These are phyloP conservation scores for Hololepta plana DNA, from an alignment of 2,888 invertebrate genomes.

Conservation along the genomic window DNA sequence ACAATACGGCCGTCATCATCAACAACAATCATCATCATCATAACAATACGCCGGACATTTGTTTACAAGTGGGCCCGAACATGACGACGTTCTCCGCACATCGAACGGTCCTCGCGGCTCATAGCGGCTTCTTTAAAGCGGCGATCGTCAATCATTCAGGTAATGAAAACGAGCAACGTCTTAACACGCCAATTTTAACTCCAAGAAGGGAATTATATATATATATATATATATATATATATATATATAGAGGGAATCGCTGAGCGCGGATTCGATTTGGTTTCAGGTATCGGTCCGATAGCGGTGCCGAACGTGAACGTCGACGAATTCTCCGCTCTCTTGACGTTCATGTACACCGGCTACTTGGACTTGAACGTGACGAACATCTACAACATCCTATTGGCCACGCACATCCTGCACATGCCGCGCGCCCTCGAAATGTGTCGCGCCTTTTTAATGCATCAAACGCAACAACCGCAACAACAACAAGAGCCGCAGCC, in stretches of 20 bases:
- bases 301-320: constrained; percentile 36
- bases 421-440: constrained; percentile 55
- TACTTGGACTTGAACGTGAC: constrained; percentile 46
- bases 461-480: constrained; percentile 17
- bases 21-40: constrained; percentile 12
- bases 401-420: constrained; percentile 53
- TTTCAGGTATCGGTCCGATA: constrained; percentile 23
- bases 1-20: neutral
- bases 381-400: constrained; percentile 51
- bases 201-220: neutral
- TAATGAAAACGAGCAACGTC: too few species aligned
- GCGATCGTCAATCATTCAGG: constrained; percentile 29
- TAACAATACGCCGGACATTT: constrained; percentile 33
- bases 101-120: constrained; percentile 41
- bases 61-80: constrained; percentile 42
- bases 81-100: constrained; percentile 51
- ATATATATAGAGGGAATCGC: too few species aligned
- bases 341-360: constrained; percentile 61
- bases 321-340: constrained; percentile 44
- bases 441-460: constrained; percentile 43
- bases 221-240: neutral
- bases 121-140: constrained; percentile 55
- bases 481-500: constrained; percentile 27
- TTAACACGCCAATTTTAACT: too few species aligned
- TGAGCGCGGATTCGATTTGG: constrained; percentile 6